Base-by-base conservation (phyloP, 1,140 invertebrate genomes). In the Diploscapter pachys region DNA sequence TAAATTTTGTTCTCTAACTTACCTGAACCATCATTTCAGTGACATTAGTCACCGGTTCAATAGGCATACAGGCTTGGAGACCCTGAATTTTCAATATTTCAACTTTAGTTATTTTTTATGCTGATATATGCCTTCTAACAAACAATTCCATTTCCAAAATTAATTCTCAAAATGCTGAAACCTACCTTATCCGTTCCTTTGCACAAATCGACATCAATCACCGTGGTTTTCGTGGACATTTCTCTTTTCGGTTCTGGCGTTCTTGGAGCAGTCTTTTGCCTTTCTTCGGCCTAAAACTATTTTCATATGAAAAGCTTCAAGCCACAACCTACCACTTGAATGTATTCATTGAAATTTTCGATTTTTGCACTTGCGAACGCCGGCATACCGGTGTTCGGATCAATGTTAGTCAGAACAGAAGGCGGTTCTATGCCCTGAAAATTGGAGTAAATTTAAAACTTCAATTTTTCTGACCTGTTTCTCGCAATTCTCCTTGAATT, bases 351-450 rank as follows among this genome's bases (percentile, higher is more conserved):
- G 53, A 82, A 77, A 59, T 82, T 76, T 70, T 82, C 81, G 31
- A 68, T 65, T 53, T 76, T 80, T 31, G 73, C 78, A 59, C 68
- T 79, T 11, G 71, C 78, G 76, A 77, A 83, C 1, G 82, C 77
- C 9, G 81, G 81, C 71, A 81, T 83, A 63, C 82, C 82, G 3
- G 82, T 84, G n/a, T 82, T 77, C 31, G 81, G 82, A 56, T 85
- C 75, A 11, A 84, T 59, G 51, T 85, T 79, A 2, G 82, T 85
- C 9, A 84, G 61, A 3, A 79, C 83, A 8, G 83, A 61, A 4
- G 82, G 82, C 11, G 85, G 64, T 62, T 85, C 80, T 6, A 84
- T 83, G 11, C 83, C 83, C 68, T 78, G 70, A 68, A 59, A 11
- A 52, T 55, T 55, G 52, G 57, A 52, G 11, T 52, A n/a, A 5